Evolutionary conservation across 2,113 vertebrate species (phyloP).

Genomic region (cattle (Bos taurus)): DNA sequence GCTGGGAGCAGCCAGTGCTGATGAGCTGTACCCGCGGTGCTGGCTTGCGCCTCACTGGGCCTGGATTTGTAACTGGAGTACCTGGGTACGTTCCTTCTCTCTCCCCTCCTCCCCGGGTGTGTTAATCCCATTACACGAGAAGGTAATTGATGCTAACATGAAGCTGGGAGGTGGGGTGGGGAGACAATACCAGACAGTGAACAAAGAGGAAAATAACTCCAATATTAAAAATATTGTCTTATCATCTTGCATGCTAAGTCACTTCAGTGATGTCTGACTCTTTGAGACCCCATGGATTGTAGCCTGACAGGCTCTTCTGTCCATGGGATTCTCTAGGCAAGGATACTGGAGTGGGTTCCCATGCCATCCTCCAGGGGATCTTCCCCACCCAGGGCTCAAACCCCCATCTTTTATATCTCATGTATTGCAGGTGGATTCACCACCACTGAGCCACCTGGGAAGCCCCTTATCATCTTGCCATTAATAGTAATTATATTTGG

Average conservation of each 20-base stretch:
- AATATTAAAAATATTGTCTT: neutral
- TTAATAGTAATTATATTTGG: neutral
- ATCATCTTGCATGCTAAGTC: neutral
- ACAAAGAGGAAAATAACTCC: neutral
- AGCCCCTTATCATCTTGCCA: neutral
- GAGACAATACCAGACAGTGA: neutral
- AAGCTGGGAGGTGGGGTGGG: neutral
- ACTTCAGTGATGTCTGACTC: neutral
- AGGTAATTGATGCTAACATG: neutral
- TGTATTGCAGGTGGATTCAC: neutral
- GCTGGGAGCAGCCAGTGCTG: neutral
- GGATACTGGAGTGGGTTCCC: neutral
- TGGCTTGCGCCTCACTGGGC: too few relatives aligned
- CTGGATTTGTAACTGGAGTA: neutral
- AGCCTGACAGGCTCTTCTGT: neutral
- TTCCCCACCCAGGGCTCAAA: neutral
- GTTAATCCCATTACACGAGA: neutral
- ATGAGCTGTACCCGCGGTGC: neutral
- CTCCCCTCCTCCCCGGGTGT: neutral
- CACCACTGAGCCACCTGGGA: neutral
- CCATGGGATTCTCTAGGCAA: neutral
- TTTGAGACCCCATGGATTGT: neutral
- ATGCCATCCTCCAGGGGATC: neutral
- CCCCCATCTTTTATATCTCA: neutral
- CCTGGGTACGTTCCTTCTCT: neutral